phyloP scores from a whole-genome alignment of 2,797 vertebrate species.

The Acestrorhynchus altus region DNA sequence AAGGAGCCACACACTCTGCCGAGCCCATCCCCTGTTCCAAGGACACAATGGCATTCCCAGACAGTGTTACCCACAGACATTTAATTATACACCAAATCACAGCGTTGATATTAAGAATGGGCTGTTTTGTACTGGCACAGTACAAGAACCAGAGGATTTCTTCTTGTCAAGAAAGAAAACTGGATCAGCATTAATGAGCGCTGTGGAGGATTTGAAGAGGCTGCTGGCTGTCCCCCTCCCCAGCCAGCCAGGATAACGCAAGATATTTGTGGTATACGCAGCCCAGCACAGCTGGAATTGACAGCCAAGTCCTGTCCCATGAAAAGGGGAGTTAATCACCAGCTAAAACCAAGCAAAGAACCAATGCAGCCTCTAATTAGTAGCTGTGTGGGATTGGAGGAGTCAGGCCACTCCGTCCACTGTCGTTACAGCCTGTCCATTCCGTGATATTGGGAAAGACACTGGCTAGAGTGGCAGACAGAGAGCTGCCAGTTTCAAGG shows the following conservation, averaged over 20 bases:
- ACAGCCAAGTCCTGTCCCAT: conserved; percentile 63
- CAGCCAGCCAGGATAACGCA: conserved; percentile 52
- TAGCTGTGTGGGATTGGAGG: conserved; percentile 63
- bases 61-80: conserved; percentile 51
- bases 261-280: conserved; percentile 58
- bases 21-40: conserved; percentile 71
- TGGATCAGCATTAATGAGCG: conserved; percentile 12
- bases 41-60: conserved; percentile 59
- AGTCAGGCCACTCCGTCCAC: conserved; percentile 61
- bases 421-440: conserved; percentile 69
- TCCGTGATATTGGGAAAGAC: conserved; percentile 60
- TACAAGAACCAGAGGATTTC: conserved; percentile 61
- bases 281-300: conserved; percentile 63
- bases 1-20: conserved; percentile 58
- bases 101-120: conserved; percentile 65
- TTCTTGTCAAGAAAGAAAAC: conserved; percentile 59
- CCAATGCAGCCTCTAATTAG: conserved; percentile 78
- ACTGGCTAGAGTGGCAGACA: conserved; percentile 39
- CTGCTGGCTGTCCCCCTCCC: conserved; percentile 56
- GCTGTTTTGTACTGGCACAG: conserved; percentile 59
- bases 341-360: conserved; percentile 74
- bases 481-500: conserved; percentile 58
- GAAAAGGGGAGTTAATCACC: conserved; percentile 73
- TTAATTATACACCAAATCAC: conserved; percentile 73
- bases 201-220: conserved; percentile 6